Base-by-base conservation (phyloP, 1,140 invertebrate genomes). In the Conopomorpha cramerella region DNA sequence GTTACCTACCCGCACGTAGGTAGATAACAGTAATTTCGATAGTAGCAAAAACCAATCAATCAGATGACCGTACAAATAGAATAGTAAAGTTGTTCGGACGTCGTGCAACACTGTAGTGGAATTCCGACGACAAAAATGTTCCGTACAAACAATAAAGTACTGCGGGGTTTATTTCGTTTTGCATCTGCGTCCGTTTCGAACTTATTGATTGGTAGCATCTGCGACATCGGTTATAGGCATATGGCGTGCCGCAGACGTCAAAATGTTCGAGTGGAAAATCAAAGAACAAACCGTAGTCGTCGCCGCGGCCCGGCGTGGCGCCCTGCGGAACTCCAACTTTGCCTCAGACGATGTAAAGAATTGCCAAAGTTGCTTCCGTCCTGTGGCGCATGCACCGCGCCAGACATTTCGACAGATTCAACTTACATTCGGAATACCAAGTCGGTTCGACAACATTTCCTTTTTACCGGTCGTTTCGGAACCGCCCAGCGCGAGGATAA, bases 181-280 rank as follows among this genome's bases (percentile, higher is more conserved):
- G 49, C 63, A 64, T 60, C 56, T 63, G 56, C 51, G 55, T 62
- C 49, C 51, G 49, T 52, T 59, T 38, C 30, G 34, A 43, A 58
- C 49, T 51, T 62, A 57, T 60, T 62, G 62, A 70, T 66, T 60
- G 60, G 41, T 39, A 59, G 49, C 62, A 64, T 60, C 58, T 68
- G 58, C 47, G 47, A 51, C 45, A 19, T 39, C 32, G 41, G 45
- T 45, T 39, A 48, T 39, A 41, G 49, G 36, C 41, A 32, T 15
- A 32, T 43, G 46, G 37, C 43, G 41, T 38, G 44, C 16, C 26
- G 23, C 47, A 30, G 44, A 39, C 43, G 46, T 50, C 49, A 59
- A 49, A 49, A 49, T 41, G 39, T 61, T 52, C 47, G 35, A 55
- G 36, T 49, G 44, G 43, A 49, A 55, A 49, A 46, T 47, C 34